Percentiles rank a stretch among this genome's conserved stretches.
Evolutionary conservation across 2,113 vertebrate species (phyloP).

Genomic region (Ciconia stormi): DNA sequence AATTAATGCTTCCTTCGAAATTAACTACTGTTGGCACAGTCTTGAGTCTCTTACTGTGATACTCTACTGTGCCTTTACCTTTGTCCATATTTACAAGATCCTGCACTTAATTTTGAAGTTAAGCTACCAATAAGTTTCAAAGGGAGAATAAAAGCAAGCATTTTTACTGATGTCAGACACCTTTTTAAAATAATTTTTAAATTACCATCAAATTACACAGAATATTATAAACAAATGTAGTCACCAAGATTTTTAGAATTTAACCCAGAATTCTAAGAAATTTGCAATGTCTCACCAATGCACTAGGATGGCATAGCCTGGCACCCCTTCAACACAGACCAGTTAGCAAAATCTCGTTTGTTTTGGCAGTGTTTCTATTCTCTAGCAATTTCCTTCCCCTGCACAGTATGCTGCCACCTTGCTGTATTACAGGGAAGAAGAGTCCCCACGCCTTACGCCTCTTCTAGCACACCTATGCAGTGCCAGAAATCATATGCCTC

Average conservation of each 20-base stretch:
- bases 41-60: background rate
- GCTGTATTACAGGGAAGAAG: background rate
- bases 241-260: background rate
- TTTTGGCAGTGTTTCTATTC: background rate
- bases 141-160: background rate
- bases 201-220: background rate
- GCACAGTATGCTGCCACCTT: background rate
- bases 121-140: background rate
- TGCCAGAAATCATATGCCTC: background rate
- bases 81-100: background rate
- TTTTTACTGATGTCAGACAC: background rate
- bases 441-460: background rate
- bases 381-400: background rate
- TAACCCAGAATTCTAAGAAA: background rate
- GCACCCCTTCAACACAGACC: background rate
- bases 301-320: background rate
- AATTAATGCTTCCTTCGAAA: constrained; percentile 37
- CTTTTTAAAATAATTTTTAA: background rate
- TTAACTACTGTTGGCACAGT: background rate
- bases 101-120: background rate
- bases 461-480: background rate
- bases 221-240: background rate
- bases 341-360: background rate
- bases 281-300: background rate
- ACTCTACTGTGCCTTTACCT: background rate